Percentiles rank a stretch among this genome's conserved stretches.
Conservation (phyloP, 2,888 invertebrate genomes). For the Mechanitis messenoides region DNA sequence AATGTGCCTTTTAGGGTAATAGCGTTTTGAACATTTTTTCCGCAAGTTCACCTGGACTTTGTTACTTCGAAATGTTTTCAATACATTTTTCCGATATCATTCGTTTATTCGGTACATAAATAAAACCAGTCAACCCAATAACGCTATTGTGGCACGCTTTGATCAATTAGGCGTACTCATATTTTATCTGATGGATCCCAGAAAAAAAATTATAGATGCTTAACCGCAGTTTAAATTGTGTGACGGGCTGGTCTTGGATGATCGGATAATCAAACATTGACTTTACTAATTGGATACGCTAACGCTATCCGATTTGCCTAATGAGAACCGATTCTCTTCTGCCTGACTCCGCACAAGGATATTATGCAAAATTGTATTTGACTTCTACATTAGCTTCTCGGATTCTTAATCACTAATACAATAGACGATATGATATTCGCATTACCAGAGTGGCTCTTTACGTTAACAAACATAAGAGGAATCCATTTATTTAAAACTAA, state of each 20-base stretch:
- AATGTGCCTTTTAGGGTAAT: constrained; percentile 56
- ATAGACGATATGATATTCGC: constrained; percentile 41
- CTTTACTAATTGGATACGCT: constrained; percentile 68
- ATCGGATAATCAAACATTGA: constrained; percentile 68
- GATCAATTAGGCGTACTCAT: constrained; percentile 3
- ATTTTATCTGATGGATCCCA: constrained; percentile 8
- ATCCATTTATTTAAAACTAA: background rate
- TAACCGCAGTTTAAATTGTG: constrained; percentile 36
- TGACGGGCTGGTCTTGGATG: constrained; percentile 46
- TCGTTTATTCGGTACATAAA: constrained; percentile 7
- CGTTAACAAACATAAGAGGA: constrained; percentile 4
- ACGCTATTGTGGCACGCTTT: background rate
- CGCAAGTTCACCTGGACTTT: constrained; percentile 20
- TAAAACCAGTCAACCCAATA: constrained; percentile 1
- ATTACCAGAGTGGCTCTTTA: constrained; percentile 29
- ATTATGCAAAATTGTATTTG: constrained; percentile 72
- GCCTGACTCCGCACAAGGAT: constrained; percentile 49
- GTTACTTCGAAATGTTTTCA: constrained; percentile 10
- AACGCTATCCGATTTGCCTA: constrained; percentile 69
- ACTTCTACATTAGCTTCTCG: constrained; percentile 57
- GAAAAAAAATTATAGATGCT: constrained; percentile 20
- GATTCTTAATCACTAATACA: constrained; percentile 56
- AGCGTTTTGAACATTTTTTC: constrained; percentile 39
- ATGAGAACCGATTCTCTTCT: constrained; percentile 62
- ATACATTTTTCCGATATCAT: constrained; percentile 3